Evolutionary conservation across 1,140 invertebrate genomes (phyloP), one percentile per base, ranked within the genome.

Genomic region (Halictus rubicundus): DNA sequence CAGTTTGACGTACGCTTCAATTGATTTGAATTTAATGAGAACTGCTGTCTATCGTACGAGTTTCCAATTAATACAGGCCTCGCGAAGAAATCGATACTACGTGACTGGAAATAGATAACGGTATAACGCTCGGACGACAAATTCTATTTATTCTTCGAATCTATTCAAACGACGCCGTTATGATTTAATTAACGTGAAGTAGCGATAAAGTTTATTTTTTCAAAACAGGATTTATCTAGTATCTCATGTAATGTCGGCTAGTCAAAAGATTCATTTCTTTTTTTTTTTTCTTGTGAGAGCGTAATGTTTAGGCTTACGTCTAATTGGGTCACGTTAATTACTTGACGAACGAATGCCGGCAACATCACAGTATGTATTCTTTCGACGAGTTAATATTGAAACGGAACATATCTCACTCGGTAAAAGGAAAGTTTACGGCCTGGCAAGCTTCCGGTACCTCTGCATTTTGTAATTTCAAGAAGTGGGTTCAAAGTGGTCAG

Each of bases 401-500:
- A 37, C 19, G 42, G 68, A 72, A 78, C n/a, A n/a, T 78, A 78
- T 78, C 64, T 78, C 54, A 78, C 25, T 63, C 6, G 68, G 68
- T n/a, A 46, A 72, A 64, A 78, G 68, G 76, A 32, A 78, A 78
- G 76, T 78, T 78, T 19, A 72, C 42, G 37, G 19, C 46, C 9
- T 16, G 57, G 14, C n/a, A 39, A 59, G 68, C 46, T 64, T 71
- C 37, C 9, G n/a, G 23, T 19, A 59, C 68, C 71, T 78, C 32
- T 54, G 42, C 75, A 78, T 78, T 78, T 78, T 72, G 60, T 61
- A 78, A 72, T 78, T 78, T 65, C 68, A 78, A 64, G 68, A 72
- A 78, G 60, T 72, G 60, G 32, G 60, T 64, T 72, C 68, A 72
- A 78, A 78, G 76, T 61, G 76, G 76, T 72, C 68, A 72, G 68